Base-by-base conservation (phyloP, 2,113 vertebrate genomes). In the Gobiocypris rarus region DNA sequence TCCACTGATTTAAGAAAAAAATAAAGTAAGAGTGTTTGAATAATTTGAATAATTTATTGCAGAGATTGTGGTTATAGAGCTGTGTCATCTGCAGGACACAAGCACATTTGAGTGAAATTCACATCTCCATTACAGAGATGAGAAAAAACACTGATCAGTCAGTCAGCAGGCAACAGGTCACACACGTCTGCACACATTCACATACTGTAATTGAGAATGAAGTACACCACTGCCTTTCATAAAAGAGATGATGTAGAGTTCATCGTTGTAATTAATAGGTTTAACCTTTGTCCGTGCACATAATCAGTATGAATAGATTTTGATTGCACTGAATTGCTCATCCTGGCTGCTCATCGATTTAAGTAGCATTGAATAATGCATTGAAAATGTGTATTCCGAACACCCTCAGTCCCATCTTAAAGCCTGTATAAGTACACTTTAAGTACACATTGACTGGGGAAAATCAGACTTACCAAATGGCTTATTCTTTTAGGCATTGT, bases 141-240 rank as follows among this genome's bases (percentile, higher is more conserved):
- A 84, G 75, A 79, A 67, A 82, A 54, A 75, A 26, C 26, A 56
- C 22, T 81, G 81, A 85, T 71, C 41, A 83, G 90, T 92, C 93
- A 92, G 70, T 88, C 69, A 87, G 82, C 88, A 92, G 90, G 92
- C 88, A 90, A 87, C 75, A 75, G 83, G 84, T 89, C 86, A 87
- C 61, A 48, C 75, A 73, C n/a, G 38, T 85, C 81, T 50, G 41
- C 52, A 83, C 76, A 76, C 67, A 52, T 54, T 43, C 75, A 38
- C 13, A 81, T 34, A 1, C 67, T 83, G 78, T 87, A 87, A 85
- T 78, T 85, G 69, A 54, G 45, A 83, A 24, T 82, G 75, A 83
- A 80, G 45, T 50, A 45, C 43, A 73, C 63, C 70, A 69, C 54
- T 73, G 34, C 0, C 38, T 52, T 82, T 74, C 45, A 58, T 74